These are phyloP conservation scores for Rhabdornis inornatus DNA, from an alignment of 2,113 vertebrate genomes.

Conservation along the genomic window DNA sequence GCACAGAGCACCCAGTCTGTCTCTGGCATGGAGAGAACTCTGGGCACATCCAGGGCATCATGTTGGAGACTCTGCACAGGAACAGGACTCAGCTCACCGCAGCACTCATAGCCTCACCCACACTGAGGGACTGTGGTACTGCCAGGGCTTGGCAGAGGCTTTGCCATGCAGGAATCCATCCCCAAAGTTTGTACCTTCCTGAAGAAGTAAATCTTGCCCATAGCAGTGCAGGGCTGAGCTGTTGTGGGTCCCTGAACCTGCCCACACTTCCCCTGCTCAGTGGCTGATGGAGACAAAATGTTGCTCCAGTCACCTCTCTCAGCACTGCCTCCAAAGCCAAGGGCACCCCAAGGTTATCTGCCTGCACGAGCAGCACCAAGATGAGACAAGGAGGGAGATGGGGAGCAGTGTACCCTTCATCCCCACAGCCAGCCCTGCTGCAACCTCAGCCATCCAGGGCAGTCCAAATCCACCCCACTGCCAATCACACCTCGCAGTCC, in stretches of 20 bases:
- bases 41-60: not conserved
- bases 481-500: rapidly evolving
- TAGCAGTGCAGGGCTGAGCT: not conserved
- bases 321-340: not conserved
- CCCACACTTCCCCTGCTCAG: not conserved
- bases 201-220: not conserved
- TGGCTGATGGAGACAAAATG: not conserved
- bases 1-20: not conserved
- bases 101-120: not conserved
- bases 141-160: not conserved
- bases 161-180: not conserved
- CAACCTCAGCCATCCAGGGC: not conserved
- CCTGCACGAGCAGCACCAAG: not conserved
- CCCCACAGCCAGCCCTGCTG: not conserved
- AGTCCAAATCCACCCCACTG: not conserved
- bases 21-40: not conserved
- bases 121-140: not conserved
- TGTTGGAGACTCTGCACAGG: not conserved
- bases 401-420: not conserved
- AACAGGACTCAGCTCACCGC: rapidly evolving
- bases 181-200: not conserved
- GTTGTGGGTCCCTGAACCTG: not conserved
- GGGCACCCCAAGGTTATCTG: not conserved
- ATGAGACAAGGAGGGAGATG: not conserved
- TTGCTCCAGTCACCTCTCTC: not conserved